Evolutionary conservation across 2,797 vertebrate genomes (phyloP).

Genomic region (Poecilia gillii): DNA sequence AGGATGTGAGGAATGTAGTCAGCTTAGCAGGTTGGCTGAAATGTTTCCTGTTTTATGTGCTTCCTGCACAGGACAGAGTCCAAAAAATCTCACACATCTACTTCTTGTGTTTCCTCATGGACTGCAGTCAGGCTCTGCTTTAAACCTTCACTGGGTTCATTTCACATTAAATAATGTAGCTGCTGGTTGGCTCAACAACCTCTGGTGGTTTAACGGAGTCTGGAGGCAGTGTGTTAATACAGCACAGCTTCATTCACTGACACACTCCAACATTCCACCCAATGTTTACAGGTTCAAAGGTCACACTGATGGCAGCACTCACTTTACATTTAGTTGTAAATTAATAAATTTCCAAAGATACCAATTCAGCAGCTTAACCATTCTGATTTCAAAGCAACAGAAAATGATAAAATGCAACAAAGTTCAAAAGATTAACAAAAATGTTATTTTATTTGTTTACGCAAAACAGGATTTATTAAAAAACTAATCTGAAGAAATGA

Average conservation of each 20-base stretch:
- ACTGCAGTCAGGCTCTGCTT: not conserved
- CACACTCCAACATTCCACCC: conserved; percentile 73
- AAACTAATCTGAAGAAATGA: too few relatives aligned
- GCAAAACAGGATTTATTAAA: too few relatives aligned
- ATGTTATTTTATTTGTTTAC: not conserved
- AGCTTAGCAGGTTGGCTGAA: not conserved
- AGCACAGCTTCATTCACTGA: conserved; percentile 68
- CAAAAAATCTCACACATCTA: conserved; percentile 33
- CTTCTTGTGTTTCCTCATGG: conserved; percentile 44
- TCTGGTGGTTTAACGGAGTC: conserved; percentile 62
- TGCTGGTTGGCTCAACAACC: conserved; percentile 19
- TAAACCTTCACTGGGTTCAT: not conserved
- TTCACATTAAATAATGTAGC: not conserved
- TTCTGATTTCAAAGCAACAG: not conserved
- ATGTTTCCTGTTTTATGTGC: conserved; percentile 3
- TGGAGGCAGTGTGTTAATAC: conserved; percentile 68
- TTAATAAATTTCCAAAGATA: not conserved
- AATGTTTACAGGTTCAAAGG: conserved; percentile 34
- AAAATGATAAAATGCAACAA: not conserved
- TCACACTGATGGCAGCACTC: not conserved
- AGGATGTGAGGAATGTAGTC: not conserved
- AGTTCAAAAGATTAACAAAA: not conserved
- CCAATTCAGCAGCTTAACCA: not conserved
- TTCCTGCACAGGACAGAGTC: conserved; percentile 25
- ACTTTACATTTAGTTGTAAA: not conserved